Evolutionary conservation across 2,797 vertebrate species (phyloP).

Genomic region (Cuniculus paca): DNA sequence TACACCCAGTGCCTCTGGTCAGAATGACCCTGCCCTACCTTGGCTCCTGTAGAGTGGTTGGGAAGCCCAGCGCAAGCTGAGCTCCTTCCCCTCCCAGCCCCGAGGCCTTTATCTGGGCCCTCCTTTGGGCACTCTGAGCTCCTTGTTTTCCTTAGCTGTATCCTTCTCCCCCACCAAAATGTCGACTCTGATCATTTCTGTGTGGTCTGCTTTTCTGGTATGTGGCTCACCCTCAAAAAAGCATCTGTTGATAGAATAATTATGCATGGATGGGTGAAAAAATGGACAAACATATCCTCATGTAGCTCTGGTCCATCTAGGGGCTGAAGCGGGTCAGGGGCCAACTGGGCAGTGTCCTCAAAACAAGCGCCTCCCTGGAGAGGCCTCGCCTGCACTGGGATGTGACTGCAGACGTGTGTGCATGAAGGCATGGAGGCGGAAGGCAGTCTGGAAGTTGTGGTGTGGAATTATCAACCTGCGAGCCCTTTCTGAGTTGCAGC

Average conservation of each 20-base stretch:
- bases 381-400: background rate
- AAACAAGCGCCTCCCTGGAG: background rate
- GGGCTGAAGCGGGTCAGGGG: background rate
- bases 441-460: background rate
- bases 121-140: background rate
- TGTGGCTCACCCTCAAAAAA: background rate
- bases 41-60: background rate
- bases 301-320: background rate
- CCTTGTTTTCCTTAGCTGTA: fast-evolving
- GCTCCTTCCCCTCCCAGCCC: background rate
- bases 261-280: background rate
- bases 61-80: background rate
- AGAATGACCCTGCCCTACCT: background rate
- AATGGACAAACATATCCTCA: background rate
- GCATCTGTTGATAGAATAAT: background rate
- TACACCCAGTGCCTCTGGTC: background rate
- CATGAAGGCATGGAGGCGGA: fast-evolving
- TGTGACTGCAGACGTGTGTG: fast-evolving
- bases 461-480: background rate
- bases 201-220: no score
- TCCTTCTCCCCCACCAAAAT: background rate
- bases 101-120: background rate
- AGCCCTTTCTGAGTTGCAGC: background rate
- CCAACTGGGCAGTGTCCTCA: background rate
- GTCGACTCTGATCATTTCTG: background rate